phyloP scores from a whole-genome alignment of 2,888 invertebrate genomes.

The Rhamphomyia laevipes region DNA sequence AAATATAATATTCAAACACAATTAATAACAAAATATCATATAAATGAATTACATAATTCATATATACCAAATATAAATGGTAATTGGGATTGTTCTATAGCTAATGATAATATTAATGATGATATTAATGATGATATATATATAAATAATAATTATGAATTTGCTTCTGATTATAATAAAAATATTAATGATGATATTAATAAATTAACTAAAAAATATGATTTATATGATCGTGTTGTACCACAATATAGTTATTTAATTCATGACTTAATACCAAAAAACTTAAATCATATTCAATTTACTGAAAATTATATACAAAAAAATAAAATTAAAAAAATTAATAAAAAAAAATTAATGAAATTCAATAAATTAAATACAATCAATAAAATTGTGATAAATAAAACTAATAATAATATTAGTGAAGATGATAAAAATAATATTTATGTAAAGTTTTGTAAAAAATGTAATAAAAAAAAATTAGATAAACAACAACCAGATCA shows the following conservation, averaged over 20 bases:
- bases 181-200: constrained; percentile 12
- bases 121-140: neutral
- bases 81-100: constrained; percentile 36
- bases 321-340: constrained; percentile 11
- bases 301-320: constrained; percentile 7
- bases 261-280: constrained; percentile 29
- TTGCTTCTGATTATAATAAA: constrained; percentile 1
- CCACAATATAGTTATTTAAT: constrained; percentile 31
- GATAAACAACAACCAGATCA: too few relatives aligned
- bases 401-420: constrained; percentile 15
- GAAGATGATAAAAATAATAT: neutral
- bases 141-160: neutral
- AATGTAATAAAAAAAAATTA: neutral
- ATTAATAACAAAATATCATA: constrained; percentile 37
- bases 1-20: constrained; percentile 28
- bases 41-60: constrained; percentile 44
- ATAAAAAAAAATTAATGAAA: neutral
- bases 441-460: neutral
- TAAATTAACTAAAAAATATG: neutral
- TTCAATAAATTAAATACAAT: too few relatives aligned
- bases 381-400: constrained; percentile 1
- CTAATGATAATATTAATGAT: neutral
- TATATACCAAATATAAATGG: constrained; percentile 49
- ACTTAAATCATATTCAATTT: constrained; percentile 24
- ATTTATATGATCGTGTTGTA: constrained; percentile 26